A percentile compares a stretch with the other conserved stretches of the same genome.
Evolutionary conservation across 2,113 vertebrate species (phyloP).

Genomic region (Mobula birostris): DNA sequence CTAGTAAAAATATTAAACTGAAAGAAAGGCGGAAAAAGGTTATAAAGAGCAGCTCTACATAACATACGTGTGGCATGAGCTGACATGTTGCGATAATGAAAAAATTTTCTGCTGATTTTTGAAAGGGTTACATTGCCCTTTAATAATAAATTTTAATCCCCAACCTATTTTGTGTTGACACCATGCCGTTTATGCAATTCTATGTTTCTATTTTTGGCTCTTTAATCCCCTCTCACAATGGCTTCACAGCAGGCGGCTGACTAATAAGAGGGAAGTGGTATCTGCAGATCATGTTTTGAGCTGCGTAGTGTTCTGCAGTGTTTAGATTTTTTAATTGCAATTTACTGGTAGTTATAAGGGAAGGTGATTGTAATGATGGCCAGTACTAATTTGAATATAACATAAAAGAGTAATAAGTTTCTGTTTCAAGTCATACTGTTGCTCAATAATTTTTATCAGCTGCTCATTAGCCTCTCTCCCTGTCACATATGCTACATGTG

Average conservation of each 20-base stretch:
- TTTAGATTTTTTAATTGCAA: background rate
- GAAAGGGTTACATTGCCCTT: constrained; percentile 11
- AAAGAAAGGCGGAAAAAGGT: background rate
- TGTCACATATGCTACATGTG: background rate
- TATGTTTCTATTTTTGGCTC: constrained; percentile 28
- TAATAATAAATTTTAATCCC: constrained; percentile 28
- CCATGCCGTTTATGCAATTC: constrained; percentile 28
- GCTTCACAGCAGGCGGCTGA: constrained; percentile 25
- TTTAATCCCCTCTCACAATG: constrained; percentile 35
- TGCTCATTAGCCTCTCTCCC: background rate
- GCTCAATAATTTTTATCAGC: background rate
- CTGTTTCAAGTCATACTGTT: background rate
- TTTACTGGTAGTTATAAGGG: background rate
- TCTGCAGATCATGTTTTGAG: constrained; percentile 17
- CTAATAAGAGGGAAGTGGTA: constrained; percentile 2
- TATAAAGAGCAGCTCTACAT: background rate
- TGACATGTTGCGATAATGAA: background rate
- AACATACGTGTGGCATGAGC: background rate
- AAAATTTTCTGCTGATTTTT: constrained; percentile 1
- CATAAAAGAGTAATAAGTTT: background rate
- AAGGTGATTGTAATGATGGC: background rate
- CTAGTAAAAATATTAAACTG: background rate
- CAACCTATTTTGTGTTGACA: constrained; percentile 32
- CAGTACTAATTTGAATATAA: background rate
- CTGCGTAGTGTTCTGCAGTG: background rate